Conservation (phyloP, 2,888 invertebrate genomes). For the Lasioglossum zephyrum region DNA sequence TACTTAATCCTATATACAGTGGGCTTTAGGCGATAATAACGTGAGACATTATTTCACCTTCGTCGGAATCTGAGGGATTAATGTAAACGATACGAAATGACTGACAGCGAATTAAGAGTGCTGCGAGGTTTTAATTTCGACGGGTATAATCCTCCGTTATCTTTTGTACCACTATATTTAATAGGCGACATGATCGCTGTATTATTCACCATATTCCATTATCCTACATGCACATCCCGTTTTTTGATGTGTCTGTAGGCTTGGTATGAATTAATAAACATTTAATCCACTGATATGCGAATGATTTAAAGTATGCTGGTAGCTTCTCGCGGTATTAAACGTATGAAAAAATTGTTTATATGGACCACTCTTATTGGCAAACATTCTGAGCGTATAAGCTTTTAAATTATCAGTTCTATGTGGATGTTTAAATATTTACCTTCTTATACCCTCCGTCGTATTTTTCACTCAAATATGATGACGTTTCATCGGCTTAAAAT, state of each 20-base stretch:
- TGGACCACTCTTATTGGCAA: too few species aligned
- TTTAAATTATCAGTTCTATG: too few species aligned
- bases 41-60: slow-evolving; percentile 12
- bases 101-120: slow-evolving; percentile 18
- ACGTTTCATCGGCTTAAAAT: too few species aligned
- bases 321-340: too few species aligned
- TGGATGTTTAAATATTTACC: too few species aligned
- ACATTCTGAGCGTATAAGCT: too few species aligned
- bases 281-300: background rate
- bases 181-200: background rate
- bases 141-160: background rate
- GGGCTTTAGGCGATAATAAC: slow-evolving; percentile 7
- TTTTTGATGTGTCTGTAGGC: background rate
- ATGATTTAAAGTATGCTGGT: background rate
- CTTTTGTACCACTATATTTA: background rate
- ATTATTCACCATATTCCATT: slow-evolving; percentile 46
- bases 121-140: slow-evolving; percentile 4
- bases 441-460: too few species aligned
- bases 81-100: slow-evolving; percentile 17
- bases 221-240: background rate
- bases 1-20: slow-evolving; percentile 11
- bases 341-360: too few species aligned
- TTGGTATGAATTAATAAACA: background rate
- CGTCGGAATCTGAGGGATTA: slow-evolving; percentile 20
- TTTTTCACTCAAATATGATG: too few species aligned